Evolutionary conservation across 2,797 vertebrate species (phyloP).

Genomic region (Bradypodion pumilum): DNA sequence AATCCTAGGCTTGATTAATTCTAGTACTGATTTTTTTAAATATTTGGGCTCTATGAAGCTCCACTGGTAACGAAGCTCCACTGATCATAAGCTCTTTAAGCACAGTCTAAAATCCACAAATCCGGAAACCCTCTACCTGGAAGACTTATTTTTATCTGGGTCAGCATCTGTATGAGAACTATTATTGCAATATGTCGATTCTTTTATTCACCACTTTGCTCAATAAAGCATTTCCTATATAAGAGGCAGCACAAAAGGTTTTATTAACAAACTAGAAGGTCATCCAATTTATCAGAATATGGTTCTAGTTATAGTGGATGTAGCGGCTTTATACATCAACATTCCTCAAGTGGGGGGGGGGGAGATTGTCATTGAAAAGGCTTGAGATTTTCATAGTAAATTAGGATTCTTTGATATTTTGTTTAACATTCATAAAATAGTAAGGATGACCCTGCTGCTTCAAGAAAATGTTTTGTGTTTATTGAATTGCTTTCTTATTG

Average conservation of each 20-base stretch:
- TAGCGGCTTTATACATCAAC: neutral
- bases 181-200: neutral
- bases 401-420: neutral
- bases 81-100: neutral
- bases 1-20: neutral
- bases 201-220: conserved; percentile 4
- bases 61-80: neutral
- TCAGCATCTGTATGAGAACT: conserved; percentile 4
- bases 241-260: neutral
- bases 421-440: neutral
- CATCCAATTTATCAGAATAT: conserved; percentile 8
- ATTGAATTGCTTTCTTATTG: neutral
- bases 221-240: neutral
- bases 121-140: neutral
- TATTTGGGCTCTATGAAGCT: neutral
- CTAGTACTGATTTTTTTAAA: neutral
- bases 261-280: conserved; percentile 6
- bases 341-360: neutral
- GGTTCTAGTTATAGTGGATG: conserved; percentile 11
- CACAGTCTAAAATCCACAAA: neutral
- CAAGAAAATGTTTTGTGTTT: neutral
- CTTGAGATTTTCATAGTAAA: neutral
- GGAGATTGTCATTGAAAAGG: neutral
- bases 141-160: neutral
- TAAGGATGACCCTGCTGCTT: neutral